Base-by-base conservation (phyloP, 2,113 vertebrate genomes). In the Narcine bancroftii region DNA sequence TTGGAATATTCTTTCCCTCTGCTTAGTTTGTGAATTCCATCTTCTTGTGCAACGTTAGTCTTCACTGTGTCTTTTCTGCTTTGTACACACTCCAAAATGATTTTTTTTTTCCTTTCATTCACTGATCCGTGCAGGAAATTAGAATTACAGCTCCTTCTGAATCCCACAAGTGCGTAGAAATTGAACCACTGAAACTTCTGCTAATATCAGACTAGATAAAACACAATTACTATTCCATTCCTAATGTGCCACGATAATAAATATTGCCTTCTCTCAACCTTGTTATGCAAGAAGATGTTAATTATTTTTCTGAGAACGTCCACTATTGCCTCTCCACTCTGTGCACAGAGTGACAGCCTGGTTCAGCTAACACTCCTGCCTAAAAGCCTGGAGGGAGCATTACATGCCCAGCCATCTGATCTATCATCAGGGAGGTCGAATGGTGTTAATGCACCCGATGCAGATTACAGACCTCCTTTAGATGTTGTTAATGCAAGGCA, bases 391-490 rank as follows among this genome's bases (percentile, higher is more conserved):
- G 87, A 96, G 95, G 95, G 95, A 95, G 95, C 95, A 95, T 95
- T 95, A 94, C 93, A 93, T 94, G 94, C 85, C 97, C 96, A 94
- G 96, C 96, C 97, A 96, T 96, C 97, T 97, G 97, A 97, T 98
- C 97, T 98, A 97, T 98, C 97, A 97, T 97, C 97, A 95, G 95
- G 94, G 95, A 98, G 97, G 97, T 97, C 96, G 94, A 95, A 96
- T 95, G 96, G 97, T 95, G 97, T 98, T 98, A 98, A 98, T 98
- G 96, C 96, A 96, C 95, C 97, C 97, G 95, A 97, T 97, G 96
- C 96, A 97, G 97, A 97, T 98, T 98, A 98, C 96, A 97, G 96
- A 97, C 96, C 96, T 95, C 96, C 96, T 96, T 97, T 96, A 91
- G 89, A 91, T 69, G 89, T 91, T 69, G 89, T 69, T 91, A 96